These are phyloP conservation scores for Argyresthia albistria DNA, from an alignment of 2,888 invertebrate species.

Conservation along the genomic window DNA sequence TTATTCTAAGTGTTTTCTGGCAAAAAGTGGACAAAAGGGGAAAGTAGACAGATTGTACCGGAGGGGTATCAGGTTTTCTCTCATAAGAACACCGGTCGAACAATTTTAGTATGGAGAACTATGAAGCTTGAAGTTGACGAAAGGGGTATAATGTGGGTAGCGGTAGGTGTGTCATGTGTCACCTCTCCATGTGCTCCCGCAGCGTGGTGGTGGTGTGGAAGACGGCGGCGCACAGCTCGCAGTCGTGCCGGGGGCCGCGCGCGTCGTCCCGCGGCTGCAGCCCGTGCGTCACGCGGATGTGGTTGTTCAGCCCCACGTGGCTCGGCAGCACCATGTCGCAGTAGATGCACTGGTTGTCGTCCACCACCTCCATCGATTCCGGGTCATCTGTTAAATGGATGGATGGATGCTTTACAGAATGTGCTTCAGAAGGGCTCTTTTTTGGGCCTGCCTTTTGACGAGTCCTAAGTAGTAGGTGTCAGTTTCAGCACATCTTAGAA, in stretches of 20 bases:
- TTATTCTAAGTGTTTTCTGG: too few relatives aligned
- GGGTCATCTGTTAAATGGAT: not conserved
- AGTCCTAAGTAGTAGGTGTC: too few relatives aligned
- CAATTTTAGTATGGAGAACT: too few relatives aligned
- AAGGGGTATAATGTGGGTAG: too few relatives aligned
- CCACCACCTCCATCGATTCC: not conserved
- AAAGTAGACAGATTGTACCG: too few relatives aligned
- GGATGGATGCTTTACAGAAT: not conserved
- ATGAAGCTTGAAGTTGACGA: too few relatives aligned
- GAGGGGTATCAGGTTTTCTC: not conserved
- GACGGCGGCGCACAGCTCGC: constrained; percentile 40
- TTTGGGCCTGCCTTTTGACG: too few relatives aligned
- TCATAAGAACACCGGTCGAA: too few relatives aligned
- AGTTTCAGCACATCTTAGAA: too few relatives aligned
- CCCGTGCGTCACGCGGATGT: constrained; percentile 34
- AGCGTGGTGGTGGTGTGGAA: constrained; percentile 22
- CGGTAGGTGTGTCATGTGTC: not conserved
- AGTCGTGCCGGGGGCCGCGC: constrained; percentile 21
- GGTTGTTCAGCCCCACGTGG: constrained; percentile 29
- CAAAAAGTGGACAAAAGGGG: too few relatives aligned
- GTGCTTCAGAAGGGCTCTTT: too few relatives aligned
- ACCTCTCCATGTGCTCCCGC: constrained; percentile 41
- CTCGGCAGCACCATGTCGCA: constrained; percentile 31
- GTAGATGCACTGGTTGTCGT: constrained; percentile 38
- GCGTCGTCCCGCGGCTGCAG: constrained; percentile 25